Conservation (phyloP, 2,888 invertebrate genomes). For the Dicyrtomina minuta region DNA sequence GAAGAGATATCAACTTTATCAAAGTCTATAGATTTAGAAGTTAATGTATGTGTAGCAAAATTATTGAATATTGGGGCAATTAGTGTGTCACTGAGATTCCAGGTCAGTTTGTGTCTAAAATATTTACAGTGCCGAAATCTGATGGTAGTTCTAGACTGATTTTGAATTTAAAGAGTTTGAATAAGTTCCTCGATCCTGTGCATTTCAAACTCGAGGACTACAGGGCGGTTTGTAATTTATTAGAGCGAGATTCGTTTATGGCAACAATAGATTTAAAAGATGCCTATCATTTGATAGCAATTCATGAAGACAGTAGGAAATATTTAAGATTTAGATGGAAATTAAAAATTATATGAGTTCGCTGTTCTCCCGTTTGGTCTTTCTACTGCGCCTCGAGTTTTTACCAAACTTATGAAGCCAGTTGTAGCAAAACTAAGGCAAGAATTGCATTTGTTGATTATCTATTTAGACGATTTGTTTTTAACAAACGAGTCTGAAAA, state of each 20-base stretch:
- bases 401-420: slow-evolving; percentile 35
- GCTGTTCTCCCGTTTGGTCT: slow-evolving; percentile 35
- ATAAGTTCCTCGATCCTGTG: neutral
- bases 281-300: too few relatives aligned
- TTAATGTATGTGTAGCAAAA: neutral
- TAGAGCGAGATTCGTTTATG: slow-evolving; percentile 11
- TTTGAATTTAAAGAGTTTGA: neutral
- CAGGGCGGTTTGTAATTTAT: slow-evolving; percentile 25
- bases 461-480: slow-evolving; percentile 36
- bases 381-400: slow-evolving; percentile 12
- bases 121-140: slow-evolving; percentile 1
- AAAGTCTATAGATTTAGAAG: neutral
- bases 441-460: slow-evolving; percentile 2
- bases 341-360: slow-evolving; percentile 18
- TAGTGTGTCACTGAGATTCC: neutral
- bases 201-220: slow-evolving; percentile 33
- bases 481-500: neutral
- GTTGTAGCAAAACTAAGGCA: slow-evolving; percentile 12
- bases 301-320: slow-evolving; percentile 15
- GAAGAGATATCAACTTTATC: neutral
- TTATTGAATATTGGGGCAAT: neutral
- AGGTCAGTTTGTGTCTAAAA: slow-evolving; percentile 5
- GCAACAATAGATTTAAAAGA: slow-evolving; percentile 33
- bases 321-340: slow-evolving; percentile 34
- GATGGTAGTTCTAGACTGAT: neutral